Conservation (phyloP, 1,140 invertebrate species). For the Orussus abietinus region DNA sequence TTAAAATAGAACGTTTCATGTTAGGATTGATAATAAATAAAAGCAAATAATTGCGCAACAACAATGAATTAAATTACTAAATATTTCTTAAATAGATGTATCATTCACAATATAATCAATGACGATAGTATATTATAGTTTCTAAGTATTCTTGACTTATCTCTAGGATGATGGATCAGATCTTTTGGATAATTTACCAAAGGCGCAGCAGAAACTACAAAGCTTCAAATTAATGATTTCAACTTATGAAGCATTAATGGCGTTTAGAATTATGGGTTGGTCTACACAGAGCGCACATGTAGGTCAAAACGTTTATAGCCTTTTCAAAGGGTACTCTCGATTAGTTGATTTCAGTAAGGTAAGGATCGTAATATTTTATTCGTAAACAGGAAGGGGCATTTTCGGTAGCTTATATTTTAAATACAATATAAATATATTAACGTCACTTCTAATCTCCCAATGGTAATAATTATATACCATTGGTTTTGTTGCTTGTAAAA, state of each 20-base stretch:
- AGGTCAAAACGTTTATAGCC: slow-evolving; percentile 39
- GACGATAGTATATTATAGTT: neutral
- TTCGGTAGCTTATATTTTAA: too few relatives aligned
- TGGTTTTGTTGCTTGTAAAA: too few relatives aligned
- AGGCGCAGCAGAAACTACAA: slow-evolving; percentile 48
- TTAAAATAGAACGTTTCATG: too few relatives aligned
- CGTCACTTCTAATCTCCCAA: too few relatives aligned
- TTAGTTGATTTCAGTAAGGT: slow-evolving; percentile 54
- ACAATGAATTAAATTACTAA: slow-evolving; percentile 2
- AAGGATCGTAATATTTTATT: too few relatives aligned
- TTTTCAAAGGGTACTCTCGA: slow-evolving; percentile 48
- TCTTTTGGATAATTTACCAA: slow-evolving; percentile 48
- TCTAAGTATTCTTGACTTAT: slow-evolving; percentile 8
- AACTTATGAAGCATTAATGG: slow-evolving; percentile 53
- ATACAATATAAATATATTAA: too few relatives aligned
- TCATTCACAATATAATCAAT: neutral
- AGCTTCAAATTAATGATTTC: slow-evolving; percentile 49
- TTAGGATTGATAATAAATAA: too few relatives aligned
- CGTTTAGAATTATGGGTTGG: slow-evolving; percentile 52
- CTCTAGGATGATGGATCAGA: slow-evolving; percentile 50
- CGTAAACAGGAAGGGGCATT: too few relatives aligned
- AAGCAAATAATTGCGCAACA: too few relatives aligned
- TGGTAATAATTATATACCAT: too few relatives aligned
- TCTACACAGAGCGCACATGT: slow-evolving; percentile 29
- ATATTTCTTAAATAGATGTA: neutral